Evolutionary conservation across 1,140 invertebrate species (phyloP).

Genomic region (Drosophila leontia): DNA sequence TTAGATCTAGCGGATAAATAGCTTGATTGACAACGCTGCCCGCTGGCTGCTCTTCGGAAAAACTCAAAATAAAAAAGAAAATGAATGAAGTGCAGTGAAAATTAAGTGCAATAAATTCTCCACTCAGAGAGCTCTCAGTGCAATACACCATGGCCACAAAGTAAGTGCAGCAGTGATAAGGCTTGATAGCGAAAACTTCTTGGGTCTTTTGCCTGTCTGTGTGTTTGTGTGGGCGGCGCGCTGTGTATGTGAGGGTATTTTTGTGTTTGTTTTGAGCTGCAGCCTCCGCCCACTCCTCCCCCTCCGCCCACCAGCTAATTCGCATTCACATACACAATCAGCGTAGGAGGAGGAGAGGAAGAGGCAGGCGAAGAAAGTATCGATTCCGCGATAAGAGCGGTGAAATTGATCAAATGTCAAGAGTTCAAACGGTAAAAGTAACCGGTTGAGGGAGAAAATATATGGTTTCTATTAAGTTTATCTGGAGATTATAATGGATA

Average conservation of each 20-base stretch:
- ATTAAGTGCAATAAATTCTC: constrained; percentile 42
- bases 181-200: not conserved
- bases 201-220: constrained; percentile 7
- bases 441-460: not conserved
- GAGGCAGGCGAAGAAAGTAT: constrained; percentile 31
- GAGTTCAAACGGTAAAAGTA: constrained; percentile 7
- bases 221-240: constrained; percentile 52
- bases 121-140: constrained; percentile 38
- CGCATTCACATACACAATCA: constrained; percentile 34
- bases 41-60: constrained; percentile 3
- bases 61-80: constrained; percentile 8
- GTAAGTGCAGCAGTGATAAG: constrained; percentile 55
- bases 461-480: not conserved
- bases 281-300: constrained; percentile 33
- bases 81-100: constrained; percentile 46
- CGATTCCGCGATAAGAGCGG: constrained; percentile 22
- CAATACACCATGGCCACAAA: constrained; percentile 57
- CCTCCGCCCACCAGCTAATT: not conserved
- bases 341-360: constrained; percentile 7
- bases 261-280: constrained; percentile 70
- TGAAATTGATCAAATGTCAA: constrained; percentile 44
- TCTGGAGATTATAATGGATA: no score
- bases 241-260: constrained; percentile 72
- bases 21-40: not conserved
- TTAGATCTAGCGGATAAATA: no score